These are phyloP conservation scores for Dioctria rufipes DNA, from an alignment of 2,888 invertebrate species.

Conservation along the genomic window DNA sequence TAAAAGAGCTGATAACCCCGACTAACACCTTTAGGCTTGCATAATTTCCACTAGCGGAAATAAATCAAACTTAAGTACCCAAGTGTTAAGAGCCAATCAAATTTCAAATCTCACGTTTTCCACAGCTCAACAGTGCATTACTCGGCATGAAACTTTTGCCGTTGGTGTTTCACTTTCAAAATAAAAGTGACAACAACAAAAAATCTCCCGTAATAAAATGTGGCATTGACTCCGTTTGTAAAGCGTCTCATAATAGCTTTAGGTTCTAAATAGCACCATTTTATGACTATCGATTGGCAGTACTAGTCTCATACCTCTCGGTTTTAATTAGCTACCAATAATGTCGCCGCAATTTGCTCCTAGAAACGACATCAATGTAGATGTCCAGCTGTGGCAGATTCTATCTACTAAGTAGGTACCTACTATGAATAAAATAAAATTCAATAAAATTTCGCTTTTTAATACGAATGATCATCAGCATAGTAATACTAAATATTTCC, in stretches of 20 bases:
- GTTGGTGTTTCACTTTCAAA: conserved; percentile 30
- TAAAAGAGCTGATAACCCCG: conserved; percentile 15
- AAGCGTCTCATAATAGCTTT: neutral
- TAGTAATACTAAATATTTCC: conserved; percentile 8
- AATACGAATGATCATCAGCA: neutral
- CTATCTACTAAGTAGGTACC: neutral
- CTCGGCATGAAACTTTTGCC: conserved; percentile 23
- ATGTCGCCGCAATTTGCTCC: conserved; percentile 9
- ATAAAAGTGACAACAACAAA: neutral
- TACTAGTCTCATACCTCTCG: neutral
- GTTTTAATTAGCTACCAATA: conserved; percentile 28
- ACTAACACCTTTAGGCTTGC: conserved; percentile 49
- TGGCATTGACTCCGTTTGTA: conserved; percentile 10
- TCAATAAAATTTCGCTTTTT: conserved; percentile 1
- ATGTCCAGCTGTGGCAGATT: conserved; percentile 35
- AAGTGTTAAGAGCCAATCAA: conserved; percentile 56
- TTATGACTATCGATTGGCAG: conserved; percentile 17
- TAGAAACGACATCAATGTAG: neutral
- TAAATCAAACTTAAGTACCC: conserved; percentile 54
- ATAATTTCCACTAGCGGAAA: conserved; percentile 54
- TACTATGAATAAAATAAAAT: neutral
- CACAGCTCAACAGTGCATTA: neutral
- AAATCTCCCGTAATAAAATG: conserved; percentile 25
- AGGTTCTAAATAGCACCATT: conserved; percentile 16
- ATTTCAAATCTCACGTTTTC: conserved; percentile 56